Base-by-base conservation (phyloP, 1,140 invertebrate species). In the Drosophila tani region DNA sequence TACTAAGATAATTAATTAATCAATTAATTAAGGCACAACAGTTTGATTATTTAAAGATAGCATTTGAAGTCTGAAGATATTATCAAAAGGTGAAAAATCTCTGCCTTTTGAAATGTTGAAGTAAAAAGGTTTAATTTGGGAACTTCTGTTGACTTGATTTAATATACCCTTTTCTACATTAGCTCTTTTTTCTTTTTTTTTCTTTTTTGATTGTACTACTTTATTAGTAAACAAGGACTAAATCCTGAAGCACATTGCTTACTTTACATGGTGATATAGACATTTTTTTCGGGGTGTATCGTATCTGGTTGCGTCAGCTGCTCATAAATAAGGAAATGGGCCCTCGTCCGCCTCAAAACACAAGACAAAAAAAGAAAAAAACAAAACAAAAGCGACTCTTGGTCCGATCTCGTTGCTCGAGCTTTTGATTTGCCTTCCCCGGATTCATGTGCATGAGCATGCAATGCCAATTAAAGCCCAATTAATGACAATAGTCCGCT, bases 381-480 rank as follows among this genome's bases (percentile, higher is more conserved):
- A 53, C n/a, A 11, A 53, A 53, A 53, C 50, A 53, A 53, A 17
- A 55, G 64, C 77, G 47, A 40, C 67, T 75, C 51, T 68, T 50
- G 41, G 75, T 56, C 11, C 53, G 60, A 53, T 45, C 59, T 58
- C 50, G 51, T 71, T 69, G 47, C 41, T 27, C 24, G 49, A 35
- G 43, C 35, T 56, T 65, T 40, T 69, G 77, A 66, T 79, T 79
- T 66, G 53, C 15, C 45, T 60, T 53, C 38, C 40, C 27, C 40
- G 29, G 9, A 49, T 32, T 75, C 27, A 35, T 57, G 32, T 51
- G 46, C 29, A 29, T 21, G 66, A 70, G 59, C 82, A 64, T 68
- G 84, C 84, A 64, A 79, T 66, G 73, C 63, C 85, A 90, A 90
- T 88, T 85, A 85, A 82, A 85, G 82, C 59, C 68, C 85, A 88